phyloP scores from a whole-genome alignment of 1,140 invertebrate genomes.

The Cylas formicarius region DNA sequence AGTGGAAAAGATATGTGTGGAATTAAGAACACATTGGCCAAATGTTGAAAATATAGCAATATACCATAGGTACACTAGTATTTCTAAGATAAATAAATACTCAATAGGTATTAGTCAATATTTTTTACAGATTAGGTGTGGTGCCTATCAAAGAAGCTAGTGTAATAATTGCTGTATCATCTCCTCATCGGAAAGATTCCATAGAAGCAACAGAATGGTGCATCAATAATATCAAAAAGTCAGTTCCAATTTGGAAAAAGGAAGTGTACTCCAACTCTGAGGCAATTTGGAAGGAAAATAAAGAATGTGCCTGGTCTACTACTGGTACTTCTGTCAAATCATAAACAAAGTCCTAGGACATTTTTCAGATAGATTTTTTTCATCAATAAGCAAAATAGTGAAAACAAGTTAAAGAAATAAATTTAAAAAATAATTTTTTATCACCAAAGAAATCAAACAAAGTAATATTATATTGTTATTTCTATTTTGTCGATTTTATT shows the following conservation, averaged over 20 bases:
- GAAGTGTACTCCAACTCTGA: slow-evolving; percentile 69
- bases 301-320: slow-evolving; percentile 67
- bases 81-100: slow-evolving; percentile 5
- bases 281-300: slow-evolving; percentile 67
- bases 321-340: slow-evolving; percentile 22
- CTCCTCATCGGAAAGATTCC: slow-evolving; percentile 76
- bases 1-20: slow-evolving; percentile 69
- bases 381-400: no score
- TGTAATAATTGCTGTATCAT: slow-evolving; percentile 84
- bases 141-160: slow-evolving; percentile 87
- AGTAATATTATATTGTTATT: no score
- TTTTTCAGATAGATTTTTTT: no score
- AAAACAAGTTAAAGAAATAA: no score
- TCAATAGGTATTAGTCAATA: slow-evolving; percentile 15
- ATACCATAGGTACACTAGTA: slow-evolving; percentile 57
- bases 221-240: slow-evolving; percentile 79
- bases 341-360: no score
- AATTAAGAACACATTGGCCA: slow-evolving; percentile 63
- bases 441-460: no score
- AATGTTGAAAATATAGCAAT: slow-evolving; percentile 71
- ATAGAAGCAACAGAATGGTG: slow-evolving; percentile 75
- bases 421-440: no score
- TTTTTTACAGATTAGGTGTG: slow-evolving; percentile 57
- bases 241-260: slow-evolving; percentile 95
- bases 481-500: no score